Percentiles rank a stretch among this genome's conserved stretches.
Conservation (phyloP, 2,113 vertebrate species). For the Chelonoidis abingdonii region DNA sequence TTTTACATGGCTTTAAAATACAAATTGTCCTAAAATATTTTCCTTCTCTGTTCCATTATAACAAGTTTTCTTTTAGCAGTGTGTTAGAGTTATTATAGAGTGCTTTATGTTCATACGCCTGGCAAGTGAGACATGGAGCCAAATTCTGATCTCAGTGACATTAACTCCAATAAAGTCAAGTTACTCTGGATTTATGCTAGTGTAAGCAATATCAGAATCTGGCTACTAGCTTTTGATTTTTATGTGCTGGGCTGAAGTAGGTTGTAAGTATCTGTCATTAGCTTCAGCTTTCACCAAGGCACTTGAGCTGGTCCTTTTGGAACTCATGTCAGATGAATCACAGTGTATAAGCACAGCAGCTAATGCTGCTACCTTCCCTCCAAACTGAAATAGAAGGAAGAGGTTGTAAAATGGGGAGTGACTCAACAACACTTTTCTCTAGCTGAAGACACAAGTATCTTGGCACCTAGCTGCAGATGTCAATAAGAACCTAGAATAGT, state of each 20-base stretch:
- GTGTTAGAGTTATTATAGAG: background rate
- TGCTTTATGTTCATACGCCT: background rate
- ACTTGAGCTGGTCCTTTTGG: background rate
- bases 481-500: background rate
- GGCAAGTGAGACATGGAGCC: background rate
- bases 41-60: background rate
- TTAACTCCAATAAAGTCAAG: background rate
- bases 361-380: background rate
- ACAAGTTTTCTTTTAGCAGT: background rate
- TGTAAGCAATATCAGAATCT: background rate
- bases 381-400: background rate
- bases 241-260: background rate
- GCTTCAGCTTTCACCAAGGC: rapidly evolving
- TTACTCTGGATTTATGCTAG: conserved; percentile 2
- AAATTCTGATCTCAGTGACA: background rate
- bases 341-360: background rate
- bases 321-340: background rate
- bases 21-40: background rate
- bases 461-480: background rate
- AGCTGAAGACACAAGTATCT: background rate
- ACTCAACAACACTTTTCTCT: background rate
- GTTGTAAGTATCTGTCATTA: background rate
- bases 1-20: background rate
- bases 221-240: background rate
- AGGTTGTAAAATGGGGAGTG: background rate